Evolutionary conservation across 2,888 invertebrate genomes (phyloP).

Genomic region (Acanthopleura granulata): DNA sequence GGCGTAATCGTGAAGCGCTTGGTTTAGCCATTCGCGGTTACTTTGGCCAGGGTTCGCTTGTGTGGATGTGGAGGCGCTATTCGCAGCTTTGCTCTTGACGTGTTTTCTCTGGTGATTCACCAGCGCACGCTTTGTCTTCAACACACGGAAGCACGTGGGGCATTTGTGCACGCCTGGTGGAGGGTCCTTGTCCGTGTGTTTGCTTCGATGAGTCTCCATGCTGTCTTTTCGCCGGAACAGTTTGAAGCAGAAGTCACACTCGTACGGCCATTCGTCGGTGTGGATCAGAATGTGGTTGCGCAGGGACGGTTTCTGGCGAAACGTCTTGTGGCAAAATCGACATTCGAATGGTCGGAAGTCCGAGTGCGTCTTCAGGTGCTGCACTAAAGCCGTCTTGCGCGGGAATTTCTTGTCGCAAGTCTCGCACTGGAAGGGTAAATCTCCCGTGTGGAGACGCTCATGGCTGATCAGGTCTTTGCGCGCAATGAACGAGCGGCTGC

Average conservation of each 20-base stretch:
- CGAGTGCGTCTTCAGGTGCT: constrained; percentile 15
- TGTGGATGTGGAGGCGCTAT: neutral
- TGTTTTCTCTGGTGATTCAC: neutral
- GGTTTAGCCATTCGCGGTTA: neutral
- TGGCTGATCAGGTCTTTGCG: constrained; percentile 18
- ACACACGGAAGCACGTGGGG: neutral
- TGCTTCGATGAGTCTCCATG: neutral
- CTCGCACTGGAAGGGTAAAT: constrained; percentile 7
- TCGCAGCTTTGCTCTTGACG: neutral
- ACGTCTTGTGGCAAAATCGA: constrained; percentile 10
- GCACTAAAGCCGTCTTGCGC: constrained; percentile 13
- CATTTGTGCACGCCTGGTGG: neutral
- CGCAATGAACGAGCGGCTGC: neutral
- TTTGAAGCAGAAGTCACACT: constrained; percentile 19
- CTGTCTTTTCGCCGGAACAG: constrained; percentile 19
- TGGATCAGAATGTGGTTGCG: constrained; percentile 16
- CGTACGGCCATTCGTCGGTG: neutral
- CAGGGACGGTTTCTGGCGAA: constrained; percentile 16
- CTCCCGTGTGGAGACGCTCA: constrained; percentile 16
- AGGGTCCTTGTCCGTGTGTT: neutral
- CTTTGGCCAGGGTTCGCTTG: neutral
- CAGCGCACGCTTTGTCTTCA: neutral
- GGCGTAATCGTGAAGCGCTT: neutral
- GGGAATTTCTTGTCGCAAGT: constrained; percentile 10
- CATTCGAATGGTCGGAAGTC: constrained; percentile 2